Base-by-base conservation (phyloP, 2,888 invertebrate species). In the Silvanus unidentatus region DNA sequence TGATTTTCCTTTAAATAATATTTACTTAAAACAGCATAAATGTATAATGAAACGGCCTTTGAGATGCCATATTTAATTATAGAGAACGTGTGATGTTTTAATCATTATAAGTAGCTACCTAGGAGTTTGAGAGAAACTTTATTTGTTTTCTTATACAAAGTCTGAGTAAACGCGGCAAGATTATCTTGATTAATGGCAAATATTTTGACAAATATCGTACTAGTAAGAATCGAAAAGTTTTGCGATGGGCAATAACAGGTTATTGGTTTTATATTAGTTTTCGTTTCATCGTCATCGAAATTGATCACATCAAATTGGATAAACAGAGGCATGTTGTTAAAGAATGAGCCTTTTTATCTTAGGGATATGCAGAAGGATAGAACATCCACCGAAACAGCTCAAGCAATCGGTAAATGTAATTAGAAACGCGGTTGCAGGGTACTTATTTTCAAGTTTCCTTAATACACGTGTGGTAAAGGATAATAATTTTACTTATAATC, bases 151-250 rank as follows among this genome's bases (percentile, higher is more conserved):
- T 64, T 65, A 55, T 58, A 62, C 56, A 55, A 55, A 60, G 61
- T 61, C 60, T 59, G 59, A 61, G 62, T 57, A 62, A 62, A 57
- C 61, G 60, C 53, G 55, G 61, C 58, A 59, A 62, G 66, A 69
- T 68, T 67, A 68, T 65, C 67, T 65, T 69, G 69, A 70, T 70
- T 69, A 69, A 70, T 69, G 62, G 66, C 68, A 70, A 70, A 70
- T 70, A 69, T 70, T 69, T 68, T 69, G 67, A 66, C 65, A 67
- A 67, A 68, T 69, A 67, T 66, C 59, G 48, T 45, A 40, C 49
- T 45, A 39, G 48, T 45, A 50, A 47, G 47, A 49, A 48, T 50
- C 38, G 44, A 44, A 40, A 43, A 53, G 37, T n/a, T 45, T 47
- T 43, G 32, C 27, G 47, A 42, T 38, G 43, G 32, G 40, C 39